phyloP scores from a whole-genome alignment of 2,888 invertebrate genomes.

The Nephrotoma flavescens region DNA sequence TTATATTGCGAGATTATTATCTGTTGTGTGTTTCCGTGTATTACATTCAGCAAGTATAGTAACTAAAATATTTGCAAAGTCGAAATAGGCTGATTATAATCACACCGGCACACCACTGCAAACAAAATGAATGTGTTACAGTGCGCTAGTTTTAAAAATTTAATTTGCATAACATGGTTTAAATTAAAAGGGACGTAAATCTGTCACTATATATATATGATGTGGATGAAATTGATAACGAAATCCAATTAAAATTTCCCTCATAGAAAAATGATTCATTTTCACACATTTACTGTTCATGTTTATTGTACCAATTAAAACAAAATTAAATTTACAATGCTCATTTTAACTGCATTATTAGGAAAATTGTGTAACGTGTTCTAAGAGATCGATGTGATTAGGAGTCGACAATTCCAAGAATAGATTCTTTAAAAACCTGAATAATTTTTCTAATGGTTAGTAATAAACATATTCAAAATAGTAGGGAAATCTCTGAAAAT shows the following conservation, averaged over 20 bases:
- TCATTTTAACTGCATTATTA: too few relatives aligned
- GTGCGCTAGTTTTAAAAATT: neutral
- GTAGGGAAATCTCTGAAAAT: too few relatives aligned
- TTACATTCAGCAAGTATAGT: neutral
- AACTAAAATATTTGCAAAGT: neutral
- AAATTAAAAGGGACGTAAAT: neutral
- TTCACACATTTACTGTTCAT: too few relatives aligned
- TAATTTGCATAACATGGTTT: neutral
- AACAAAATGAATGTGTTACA: neutral
- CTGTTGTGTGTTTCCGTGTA: neutral
- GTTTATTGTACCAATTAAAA: too few relatives aligned
- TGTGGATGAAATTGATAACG: neutral
- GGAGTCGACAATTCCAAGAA: too few relatives aligned
- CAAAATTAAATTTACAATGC: too few relatives aligned
- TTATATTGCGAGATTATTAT: neutral
- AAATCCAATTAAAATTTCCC: neutral
- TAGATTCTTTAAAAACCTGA: too few relatives aligned
- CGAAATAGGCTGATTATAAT: neutral
- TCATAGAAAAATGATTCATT: neutral
- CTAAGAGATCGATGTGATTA: too few relatives aligned
- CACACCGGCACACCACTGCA: neutral
- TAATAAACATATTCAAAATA: too few relatives aligned
- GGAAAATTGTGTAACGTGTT: too few relatives aligned
- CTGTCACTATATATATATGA: neutral
- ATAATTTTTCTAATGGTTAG: too few relatives aligned